Conservation (phyloP, 2,888 invertebrate genomes). For the Diarsia rubi region DNA sequence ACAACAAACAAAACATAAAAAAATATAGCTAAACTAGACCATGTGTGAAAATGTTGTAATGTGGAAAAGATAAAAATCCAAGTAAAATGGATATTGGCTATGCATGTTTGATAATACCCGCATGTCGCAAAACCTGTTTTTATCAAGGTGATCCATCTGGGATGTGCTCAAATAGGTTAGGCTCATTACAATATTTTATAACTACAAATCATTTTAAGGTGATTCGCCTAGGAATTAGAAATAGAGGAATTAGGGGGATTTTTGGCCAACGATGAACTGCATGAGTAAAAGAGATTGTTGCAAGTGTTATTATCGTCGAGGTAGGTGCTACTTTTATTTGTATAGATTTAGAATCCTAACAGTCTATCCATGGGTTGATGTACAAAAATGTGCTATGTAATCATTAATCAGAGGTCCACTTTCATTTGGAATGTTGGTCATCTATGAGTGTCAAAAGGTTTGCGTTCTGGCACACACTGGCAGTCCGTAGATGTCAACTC, state of each 20-base stretch:
- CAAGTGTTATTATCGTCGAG: not conserved
- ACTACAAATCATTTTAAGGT: constrained; percentile 5
- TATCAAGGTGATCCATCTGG: constrained; percentile 75
- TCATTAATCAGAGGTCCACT: not conserved
- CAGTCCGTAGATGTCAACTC: constrained; percentile 25
- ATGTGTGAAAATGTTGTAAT: constrained; percentile 8
- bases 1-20: not conserved
- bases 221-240: not conserved
- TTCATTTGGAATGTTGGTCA: constrained; percentile 36
- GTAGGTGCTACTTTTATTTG: not conserved
- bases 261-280: not conserved
- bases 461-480: constrained; percentile 20
- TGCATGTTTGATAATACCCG: constrained; percentile 73
- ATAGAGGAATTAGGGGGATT: too few species aligned
- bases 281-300: not conserved
- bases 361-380: not conserved
- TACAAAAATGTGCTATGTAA: constrained; percentile 4
- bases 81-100: constrained; percentile 52
- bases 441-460: constrained; percentile 15
- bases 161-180: constrained; percentile 69
- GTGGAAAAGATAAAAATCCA: constrained; percentile 41
- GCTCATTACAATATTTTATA: constrained; percentile 33
- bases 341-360: not conserved
- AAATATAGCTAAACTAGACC: constrained; percentile 20
- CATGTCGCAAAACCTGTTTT: constrained; percentile 72